These are phyloP conservation scores for Eulacestoma nigropectus DNA, from an alignment of 2,113 vertebrate species.

Conservation along the genomic window DNA sequence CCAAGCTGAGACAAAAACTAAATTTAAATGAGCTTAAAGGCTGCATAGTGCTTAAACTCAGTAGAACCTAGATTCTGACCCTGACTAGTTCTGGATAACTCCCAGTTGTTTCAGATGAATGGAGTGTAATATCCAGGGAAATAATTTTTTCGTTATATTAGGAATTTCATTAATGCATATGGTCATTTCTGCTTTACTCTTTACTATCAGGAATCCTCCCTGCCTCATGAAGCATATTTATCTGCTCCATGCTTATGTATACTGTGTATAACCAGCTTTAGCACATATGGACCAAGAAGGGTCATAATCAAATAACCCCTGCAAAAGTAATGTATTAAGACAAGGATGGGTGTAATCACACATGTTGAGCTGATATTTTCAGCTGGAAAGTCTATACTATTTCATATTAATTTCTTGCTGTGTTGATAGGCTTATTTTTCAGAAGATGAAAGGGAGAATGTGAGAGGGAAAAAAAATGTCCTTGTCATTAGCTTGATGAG, in stretches of 20 bases:
- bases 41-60: not conserved
- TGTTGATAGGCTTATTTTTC: not conserved
- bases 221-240: not conserved
- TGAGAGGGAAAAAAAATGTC: not conserved
- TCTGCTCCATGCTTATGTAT: not conserved
- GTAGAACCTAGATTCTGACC: not conserved
- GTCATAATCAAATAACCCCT: not conserved
- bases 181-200: not conserved
- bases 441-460: not conserved
- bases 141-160: not conserved
- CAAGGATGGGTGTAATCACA: not conserved
- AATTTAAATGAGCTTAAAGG: not conserved
- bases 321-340: not conserved
- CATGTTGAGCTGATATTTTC: not conserved
- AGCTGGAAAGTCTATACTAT: not conserved
- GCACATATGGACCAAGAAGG: not conserved
- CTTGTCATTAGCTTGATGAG: not conserved
- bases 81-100: not conserved
- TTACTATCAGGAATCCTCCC: not conserved
- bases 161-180: not conserved
- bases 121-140: not conserved
- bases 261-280: not conserved
- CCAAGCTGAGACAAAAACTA: not conserved
- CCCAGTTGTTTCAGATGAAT: not conserved
- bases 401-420: not conserved